Evolutionary conservation across 2,797 vertebrate genomes (phyloP).

Genomic region (Chloroceryle amazona): DNA sequence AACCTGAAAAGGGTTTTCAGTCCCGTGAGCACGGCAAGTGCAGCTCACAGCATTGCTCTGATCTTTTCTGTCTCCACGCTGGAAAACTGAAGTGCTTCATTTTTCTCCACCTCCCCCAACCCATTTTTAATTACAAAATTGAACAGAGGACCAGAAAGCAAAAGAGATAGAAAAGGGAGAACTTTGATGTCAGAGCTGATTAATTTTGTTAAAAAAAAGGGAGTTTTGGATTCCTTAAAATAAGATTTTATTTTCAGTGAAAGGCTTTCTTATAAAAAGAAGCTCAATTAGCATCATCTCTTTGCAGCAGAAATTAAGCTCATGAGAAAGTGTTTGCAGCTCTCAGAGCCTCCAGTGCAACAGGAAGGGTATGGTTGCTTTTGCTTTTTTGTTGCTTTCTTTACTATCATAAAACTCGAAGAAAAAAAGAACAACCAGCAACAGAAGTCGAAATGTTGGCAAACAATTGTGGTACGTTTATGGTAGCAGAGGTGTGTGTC

Average conservation of each 20-base stretch:
- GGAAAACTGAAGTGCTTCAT: not conserved
- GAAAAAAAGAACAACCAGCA: not conserved
- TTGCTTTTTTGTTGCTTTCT: not conserved
- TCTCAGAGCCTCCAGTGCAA: not conserved
- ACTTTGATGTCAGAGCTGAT: not conserved
- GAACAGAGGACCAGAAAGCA: not conserved
- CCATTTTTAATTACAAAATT: not conserved
- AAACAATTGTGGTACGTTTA: accelerated
- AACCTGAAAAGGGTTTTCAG: not conserved
- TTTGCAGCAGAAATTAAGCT: not conserved
- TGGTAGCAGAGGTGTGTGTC: accelerated
- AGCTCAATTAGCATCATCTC: not conserved
- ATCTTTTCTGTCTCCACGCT: not conserved
- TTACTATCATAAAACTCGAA: not conserved
- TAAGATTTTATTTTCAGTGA: not conserved
- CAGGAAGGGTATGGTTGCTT: accelerated
- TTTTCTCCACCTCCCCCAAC: not conserved
- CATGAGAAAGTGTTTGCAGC: not conserved
- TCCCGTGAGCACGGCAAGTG: not conserved
- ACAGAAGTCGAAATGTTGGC: not conserved
- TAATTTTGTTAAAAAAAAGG: not conserved
- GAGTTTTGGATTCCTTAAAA: not conserved
- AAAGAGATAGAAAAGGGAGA: not conserved
- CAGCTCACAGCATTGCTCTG: not conserved
- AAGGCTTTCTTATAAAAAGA: not conserved